phyloP scores from a whole-genome alignment of 37 sponge, comb jelly and placozoan species.

The Geodia barretti region DNA sequence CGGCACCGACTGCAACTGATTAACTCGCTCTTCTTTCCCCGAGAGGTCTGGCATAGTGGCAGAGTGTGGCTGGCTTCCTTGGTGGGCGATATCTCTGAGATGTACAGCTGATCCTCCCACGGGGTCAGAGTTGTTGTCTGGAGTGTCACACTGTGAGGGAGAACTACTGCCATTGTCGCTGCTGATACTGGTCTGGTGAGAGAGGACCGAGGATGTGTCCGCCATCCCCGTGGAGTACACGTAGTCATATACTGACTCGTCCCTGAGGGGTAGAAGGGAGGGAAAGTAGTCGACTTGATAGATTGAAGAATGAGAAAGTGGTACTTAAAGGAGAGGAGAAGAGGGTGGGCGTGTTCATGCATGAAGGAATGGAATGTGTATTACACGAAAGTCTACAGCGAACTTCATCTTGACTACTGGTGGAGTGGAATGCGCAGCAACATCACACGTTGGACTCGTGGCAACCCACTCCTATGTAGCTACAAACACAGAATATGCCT shows the following conservation, averaged over 20 bases:
- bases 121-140: constrained; percentile 4
- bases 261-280: constrained; percentile 11
- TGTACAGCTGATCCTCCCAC: not conserved
- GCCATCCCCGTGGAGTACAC: constrained; percentile 18
- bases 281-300: too few species aligned
- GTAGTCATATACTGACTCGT: constrained; percentile 40
- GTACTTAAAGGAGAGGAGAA: too few species aligned
- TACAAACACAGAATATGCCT: too few species aligned
- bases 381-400: too few species aligned
- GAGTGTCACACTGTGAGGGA: constrained; percentile 1
- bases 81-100: too few species aligned
- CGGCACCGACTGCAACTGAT: not conserved
- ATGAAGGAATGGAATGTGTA: too few species aligned
- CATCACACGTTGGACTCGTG: too few species aligned
- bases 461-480: too few species aligned
- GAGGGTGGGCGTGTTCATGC: too few species aligned
- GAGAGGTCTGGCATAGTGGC: not conserved
- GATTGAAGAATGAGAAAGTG: too few species aligned
- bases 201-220: not conserved
- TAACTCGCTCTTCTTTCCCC: not conserved
- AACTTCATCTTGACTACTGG: too few species aligned
- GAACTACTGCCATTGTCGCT: constrained; percentile 23
- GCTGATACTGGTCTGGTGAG: not conserved
- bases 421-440: too few species aligned
- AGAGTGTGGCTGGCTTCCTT: not conserved